Evolutionary conservation across 2,888 invertebrate species (phyloP).

Genomic region (Chesias legatella): DNA sequence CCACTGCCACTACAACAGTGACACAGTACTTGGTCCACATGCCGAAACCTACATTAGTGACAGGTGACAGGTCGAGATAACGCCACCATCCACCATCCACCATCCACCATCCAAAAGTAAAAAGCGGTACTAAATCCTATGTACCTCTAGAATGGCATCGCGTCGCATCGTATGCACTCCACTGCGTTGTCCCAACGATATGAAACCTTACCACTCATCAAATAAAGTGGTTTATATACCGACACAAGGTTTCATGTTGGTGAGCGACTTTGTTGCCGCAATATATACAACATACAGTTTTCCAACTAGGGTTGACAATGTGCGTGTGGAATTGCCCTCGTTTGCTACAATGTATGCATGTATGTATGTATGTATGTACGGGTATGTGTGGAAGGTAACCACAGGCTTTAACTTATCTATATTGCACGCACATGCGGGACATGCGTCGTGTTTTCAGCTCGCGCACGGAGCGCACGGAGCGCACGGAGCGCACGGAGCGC

Average conservation of each 20-base stretch:
- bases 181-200: too few species aligned
- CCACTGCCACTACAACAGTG: too few species aligned
- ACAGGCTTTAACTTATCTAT: slow-evolving; percentile 14
- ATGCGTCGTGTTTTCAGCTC: slow-evolving; percentile 1
- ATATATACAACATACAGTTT: slow-evolving; percentile 1
- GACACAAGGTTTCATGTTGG: background rate
- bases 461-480: too few species aligned
- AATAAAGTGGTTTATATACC: slow-evolving; percentile 4
- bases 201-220: slow-evolving; percentile 1
- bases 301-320: slow-evolving; percentile 4
- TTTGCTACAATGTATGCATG: slow-evolving; percentile 9
- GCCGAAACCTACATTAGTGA: slow-evolving; percentile 5
- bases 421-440: slow-evolving; percentile 20
- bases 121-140: slow-evolving; percentile 11
- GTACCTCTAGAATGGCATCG: too few species aligned
- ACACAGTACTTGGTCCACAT: too few species aligned
- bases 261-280: background rate
- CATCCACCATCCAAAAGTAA: too few species aligned
- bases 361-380: too few species aligned
- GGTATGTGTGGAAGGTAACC: too few species aligned
- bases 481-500: slow-evolving; percentile 10
- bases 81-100: slow-evolving; percentile 10
- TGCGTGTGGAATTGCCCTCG: background rate
- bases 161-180: slow-evolving; percentile 12
- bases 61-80: slow-evolving; percentile 13